Evolutionary conservation across 2,888 invertebrate genomes (phyloP), one percentile per base, ranked within the genome.

Genomic region (Leistus spinibarbis): DNA sequence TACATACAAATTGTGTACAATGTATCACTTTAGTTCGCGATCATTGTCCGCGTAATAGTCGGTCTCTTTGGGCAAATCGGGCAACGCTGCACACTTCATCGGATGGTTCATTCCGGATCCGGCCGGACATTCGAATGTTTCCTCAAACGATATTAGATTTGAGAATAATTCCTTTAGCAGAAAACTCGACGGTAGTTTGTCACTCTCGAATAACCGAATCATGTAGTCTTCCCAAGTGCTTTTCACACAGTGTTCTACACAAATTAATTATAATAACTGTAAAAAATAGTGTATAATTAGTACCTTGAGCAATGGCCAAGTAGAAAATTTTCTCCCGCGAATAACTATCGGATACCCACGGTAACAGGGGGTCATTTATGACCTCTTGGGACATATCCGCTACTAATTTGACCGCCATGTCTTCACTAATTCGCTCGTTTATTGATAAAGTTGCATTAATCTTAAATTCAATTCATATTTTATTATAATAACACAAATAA

Each of bases 251-350:
- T 79, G 80, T 73, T 82, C 82, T 82, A 65, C 54, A 54, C 13
- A 10, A 53, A 10, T 53, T 20, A 65, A 53, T 54, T 74, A 19
- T 24, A 56, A 57, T 19, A 54, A 19, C n/a, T 54, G 19, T 54
- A 17, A 16, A 54, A 54, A 2, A 54, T 54, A 5, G 5, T 54
- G 54, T 53, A 53, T 16, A 3, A n/a, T n/a, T n/a, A 17, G 5
- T 78, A 82, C 82, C 82, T 79, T 83, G 82, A n/a, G 81, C 81
- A 10, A 79, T 67, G 3, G 80, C 76, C 16, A 83, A 79, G 53
- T 78, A 80, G 60, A 81, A 79, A 4, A 82, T 63, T 76, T 81
- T 78, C 54, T 81, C 80, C 56, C 74, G 78, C 0, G 78, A 74
- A 70, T 78, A 81, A 13, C 64, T 66, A 72, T 78, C 27, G 1